Conservation (phyloP, 37 sponge, comb jelly and placozoan species). For the Aphrocallistes beatrix region DNA sequence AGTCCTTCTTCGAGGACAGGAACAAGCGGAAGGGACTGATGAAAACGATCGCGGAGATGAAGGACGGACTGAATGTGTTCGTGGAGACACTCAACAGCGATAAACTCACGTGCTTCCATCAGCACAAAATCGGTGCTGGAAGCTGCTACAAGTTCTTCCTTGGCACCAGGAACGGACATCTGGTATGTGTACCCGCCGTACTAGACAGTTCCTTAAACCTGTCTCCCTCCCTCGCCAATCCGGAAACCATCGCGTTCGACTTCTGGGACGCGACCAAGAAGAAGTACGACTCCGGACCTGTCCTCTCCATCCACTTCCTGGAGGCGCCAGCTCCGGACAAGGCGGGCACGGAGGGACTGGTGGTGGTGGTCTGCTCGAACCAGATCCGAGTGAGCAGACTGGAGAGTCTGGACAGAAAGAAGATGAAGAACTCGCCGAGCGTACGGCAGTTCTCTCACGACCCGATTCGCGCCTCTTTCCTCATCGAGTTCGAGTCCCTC, state of each 20-base stretch:
- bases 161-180: background rate
- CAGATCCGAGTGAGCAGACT: background rate
- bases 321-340: background rate
- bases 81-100: background rate
- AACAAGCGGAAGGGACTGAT: background rate
- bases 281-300: background rate
- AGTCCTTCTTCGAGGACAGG: slow-evolving; percentile 4
- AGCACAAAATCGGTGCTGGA: background rate
- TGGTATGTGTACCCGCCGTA: background rate
- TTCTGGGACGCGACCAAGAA: background rate
- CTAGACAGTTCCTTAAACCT: background rate
- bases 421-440: background rate
- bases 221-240: background rate
- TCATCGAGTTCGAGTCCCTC: background rate
- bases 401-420: background rate
- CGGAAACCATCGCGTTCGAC: background rate
- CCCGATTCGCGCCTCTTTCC: background rate
- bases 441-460: background rate
- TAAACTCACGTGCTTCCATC: background rate
- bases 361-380: background rate
- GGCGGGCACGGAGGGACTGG: background rate
- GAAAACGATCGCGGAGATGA: background rate
- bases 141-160: background rate
- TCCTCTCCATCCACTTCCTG: background rate
- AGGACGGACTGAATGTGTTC: background rate